Evolutionary conservation across 2,888 invertebrate species (phyloP), one percentile per base, ranked within the genome.

Genomic region (Tinea semifulvella): DNA sequence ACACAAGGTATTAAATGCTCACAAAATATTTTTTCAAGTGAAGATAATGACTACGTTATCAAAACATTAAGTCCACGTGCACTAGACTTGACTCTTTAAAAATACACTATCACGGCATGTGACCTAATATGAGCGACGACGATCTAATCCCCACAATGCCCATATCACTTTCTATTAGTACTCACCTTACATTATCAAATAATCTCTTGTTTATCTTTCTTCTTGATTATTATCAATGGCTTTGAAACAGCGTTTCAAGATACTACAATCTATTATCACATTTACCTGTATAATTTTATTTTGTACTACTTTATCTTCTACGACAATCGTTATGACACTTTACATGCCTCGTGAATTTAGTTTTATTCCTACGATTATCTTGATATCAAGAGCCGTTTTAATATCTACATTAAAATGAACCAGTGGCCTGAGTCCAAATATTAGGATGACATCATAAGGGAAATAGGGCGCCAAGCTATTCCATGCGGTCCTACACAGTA

Each of bases 361-460:
- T n/a, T n/a, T n/a, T n/a, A n/a, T n/a, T n/a, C n/a, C n/a, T n/a
- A n/a, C n/a, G n/a, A n/a, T n/a, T n/a, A n/a, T n/a, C n/a, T n/a
- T n/a, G n/a, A n/a, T n/a, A n/a, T n/a, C n/a, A n/a, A n/a, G n/a
- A n/a, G n/a, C n/a, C n/a, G n/a, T n/a, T n/a, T n/a, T n/a, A n/a
- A n/a, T 6, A 31, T 31, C 14, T 13, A 31, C 13, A 31, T 31
- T 13, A 11, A 31, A 31, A 31, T 31, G 11, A 31, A 13, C 7
- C 31, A 61, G 61, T 56, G 56, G 56, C 49, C 54, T 57, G 2
- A 31, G 10, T 31, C 11, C 11, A 27, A 31, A 31, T 31, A 13
- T 10, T 18, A 18, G 17, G 16, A 60, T 69, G 60, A 68, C 64
- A 61, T 68, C 70, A 72, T 64, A 60, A 60, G 68, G 68, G 64